Conservation (phyloP, 2,797 vertebrate species). For the Sebastes dallii region DNA sequence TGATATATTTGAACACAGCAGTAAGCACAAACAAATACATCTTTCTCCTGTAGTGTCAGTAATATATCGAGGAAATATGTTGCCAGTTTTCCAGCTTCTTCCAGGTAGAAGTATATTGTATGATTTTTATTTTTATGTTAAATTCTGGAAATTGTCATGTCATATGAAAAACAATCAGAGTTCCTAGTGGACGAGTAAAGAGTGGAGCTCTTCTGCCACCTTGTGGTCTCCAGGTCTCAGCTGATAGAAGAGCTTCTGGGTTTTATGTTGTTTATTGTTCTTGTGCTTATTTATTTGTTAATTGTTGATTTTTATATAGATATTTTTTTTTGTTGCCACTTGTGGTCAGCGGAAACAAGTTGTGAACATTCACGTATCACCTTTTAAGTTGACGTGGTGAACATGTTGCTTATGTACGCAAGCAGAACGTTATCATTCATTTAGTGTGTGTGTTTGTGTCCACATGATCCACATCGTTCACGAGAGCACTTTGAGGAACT, state of each 20-base stretch:
- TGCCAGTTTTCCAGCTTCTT: background rate
- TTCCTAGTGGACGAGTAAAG: background rate
- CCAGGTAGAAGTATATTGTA: background rate
- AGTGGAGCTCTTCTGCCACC: slow-evolving; percentile 42
- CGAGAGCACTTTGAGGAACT: too few species aligned
- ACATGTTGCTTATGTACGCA: background rate
- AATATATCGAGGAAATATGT: background rate
- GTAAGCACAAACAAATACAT: too few species aligned
- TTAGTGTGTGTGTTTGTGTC: background rate
- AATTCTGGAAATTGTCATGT: background rate
- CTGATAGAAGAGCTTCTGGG: background rate
- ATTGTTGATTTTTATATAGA: too few species aligned
- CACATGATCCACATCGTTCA: background rate
- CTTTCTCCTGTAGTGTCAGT: background rate
- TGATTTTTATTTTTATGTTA: background rate
- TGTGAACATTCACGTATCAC: background rate
- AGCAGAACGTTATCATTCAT: background rate
- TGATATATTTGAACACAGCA: background rate
- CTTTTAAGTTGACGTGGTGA: background rate
- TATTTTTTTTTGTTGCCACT: background rate
- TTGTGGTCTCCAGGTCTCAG: slow-evolving; percentile 31
- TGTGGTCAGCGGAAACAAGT: background rate
- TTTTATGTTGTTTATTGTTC: background rate
- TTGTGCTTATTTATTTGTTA: background rate
- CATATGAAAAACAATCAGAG: background rate